Evolutionary conservation across 2,888 invertebrate genomes (phyloP).

Genomic region (Micropterix aruncella): DNA sequence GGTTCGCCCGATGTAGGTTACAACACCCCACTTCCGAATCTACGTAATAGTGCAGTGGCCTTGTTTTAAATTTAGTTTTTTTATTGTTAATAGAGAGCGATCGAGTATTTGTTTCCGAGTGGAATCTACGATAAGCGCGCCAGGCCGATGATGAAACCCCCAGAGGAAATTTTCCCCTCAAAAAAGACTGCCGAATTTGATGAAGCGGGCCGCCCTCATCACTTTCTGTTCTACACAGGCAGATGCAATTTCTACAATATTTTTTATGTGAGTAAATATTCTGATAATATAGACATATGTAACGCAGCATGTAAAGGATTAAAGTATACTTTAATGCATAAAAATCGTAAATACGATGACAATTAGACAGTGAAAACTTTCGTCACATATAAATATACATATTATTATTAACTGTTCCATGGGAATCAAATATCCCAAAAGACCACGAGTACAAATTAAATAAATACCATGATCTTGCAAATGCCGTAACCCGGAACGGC

Average conservation of each 20-base stretch:
- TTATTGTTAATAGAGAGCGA: constrained; percentile 67
- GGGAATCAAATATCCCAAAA: too few relatives aligned
- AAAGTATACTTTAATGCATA: neutral
- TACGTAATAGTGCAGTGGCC: too few relatives aligned
- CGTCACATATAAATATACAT: too few relatives aligned
- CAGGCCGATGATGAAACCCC: constrained; percentile 81
- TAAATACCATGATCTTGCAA: too few relatives aligned
- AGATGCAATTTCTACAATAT: constrained; percentile 73
- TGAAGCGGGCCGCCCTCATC: constrained; percentile 77
- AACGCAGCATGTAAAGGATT: neutral
- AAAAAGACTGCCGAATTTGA: constrained; percentile 85
- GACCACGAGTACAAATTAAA: too few relatives aligned
- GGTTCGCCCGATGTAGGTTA: too few relatives aligned
- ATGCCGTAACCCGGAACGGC: too few relatives aligned
- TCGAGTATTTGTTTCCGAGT: constrained; percentile 92
- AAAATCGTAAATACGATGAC: neutral
- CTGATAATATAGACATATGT: constrained; percentile 1
- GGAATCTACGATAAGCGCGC: constrained; percentile 77
- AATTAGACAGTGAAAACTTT: constrained; percentile 11
- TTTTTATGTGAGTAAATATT: constrained; percentile 54
- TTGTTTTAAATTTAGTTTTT: too few relatives aligned
- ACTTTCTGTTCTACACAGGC: constrained; percentile 85
- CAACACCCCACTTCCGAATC: too few relatives aligned
- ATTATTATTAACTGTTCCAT: too few relatives aligned
- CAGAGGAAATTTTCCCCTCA: constrained; percentile 72